Evolutionary conservation across 2,113 vertebrate genomes (phyloP), one percentile per base, ranked within the genome.

Genomic region (Tichodroma muraria): DNA sequence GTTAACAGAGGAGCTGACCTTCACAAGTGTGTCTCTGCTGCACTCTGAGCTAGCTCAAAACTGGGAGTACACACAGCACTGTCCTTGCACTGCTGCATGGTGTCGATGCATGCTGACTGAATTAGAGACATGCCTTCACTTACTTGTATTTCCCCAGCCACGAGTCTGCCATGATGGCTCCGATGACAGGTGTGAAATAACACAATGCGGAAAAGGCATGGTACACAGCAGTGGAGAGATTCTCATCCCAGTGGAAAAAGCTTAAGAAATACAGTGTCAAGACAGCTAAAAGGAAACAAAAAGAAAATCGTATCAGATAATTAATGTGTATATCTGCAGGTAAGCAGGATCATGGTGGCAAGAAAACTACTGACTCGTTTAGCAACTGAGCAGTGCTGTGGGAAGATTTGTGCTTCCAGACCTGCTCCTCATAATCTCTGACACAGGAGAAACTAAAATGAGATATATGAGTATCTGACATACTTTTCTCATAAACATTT

Each of bases 121-220:
- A 60, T 27, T 10, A 75, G 24, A 84, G 15, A 75, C 12, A 20
- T 44, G 42, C 45, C 54, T 59, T 76, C 64, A 52, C 99, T 98
- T 97, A 99, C 99, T 97, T 99, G 97, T 98, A 99, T 96, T 99
- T 99, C 27, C 99, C 99, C 73, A 99, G 96, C 99, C 99, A 99
- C 4, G 99, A 99, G 95, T 99, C 99, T 42, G 99, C 99, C 69
- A 99, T 99, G 96, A 99, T 85, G 45, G 99, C 99, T 85, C 99
- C 99, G 22, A 99, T 93, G 57, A 99, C 95, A 35, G 99, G 99
- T 7, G 99, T 99, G 96, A 99, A 99, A 95, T 99, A 99, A 96
- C 99, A 99, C 37, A 99, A 98, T 2, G 99, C 97, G 1, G 98
- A 98, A 97, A 99, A 99, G 92, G 99, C 99, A 27, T 99, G 99